Evolutionary conservation across 2,113 vertebrate species (phyloP).

Genomic region (Oryzias woworae): DNA sequence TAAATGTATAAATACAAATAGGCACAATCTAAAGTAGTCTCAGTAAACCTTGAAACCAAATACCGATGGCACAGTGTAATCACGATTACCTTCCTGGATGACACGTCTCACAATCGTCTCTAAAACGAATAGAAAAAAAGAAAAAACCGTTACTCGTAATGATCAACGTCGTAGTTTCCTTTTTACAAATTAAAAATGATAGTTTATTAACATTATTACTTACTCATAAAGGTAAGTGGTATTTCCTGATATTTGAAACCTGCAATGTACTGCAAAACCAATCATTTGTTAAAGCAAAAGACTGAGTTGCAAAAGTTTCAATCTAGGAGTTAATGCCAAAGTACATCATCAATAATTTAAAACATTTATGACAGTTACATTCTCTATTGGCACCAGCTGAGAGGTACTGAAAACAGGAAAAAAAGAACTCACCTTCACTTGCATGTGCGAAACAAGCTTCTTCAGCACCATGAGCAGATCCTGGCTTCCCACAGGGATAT

Average conservation of each 20-base stretch:
- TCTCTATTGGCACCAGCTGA: not conserved
- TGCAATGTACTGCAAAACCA: conserved; percentile 80
- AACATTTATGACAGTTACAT: not conserved
- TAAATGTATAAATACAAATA: too few relatives aligned
- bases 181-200: not conserved
- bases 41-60: too few relatives aligned
- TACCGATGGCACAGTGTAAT: conserved; percentile 15
- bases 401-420: not conserved
- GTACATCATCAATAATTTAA: not conserved
- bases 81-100: conserved; percentile 45
- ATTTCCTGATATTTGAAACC: conserved; percentile 92
- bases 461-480: conserved; percentile 83
- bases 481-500: conserved; percentile 88
- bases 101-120: conserved; percentile 59
- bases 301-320: not conserved
- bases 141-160: not conserved
- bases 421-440: conserved; percentile 84
- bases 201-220: conserved; percentile 62
- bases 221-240: conserved; percentile 90
- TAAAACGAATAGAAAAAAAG: conserved; percentile 46
- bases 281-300: not conserved
- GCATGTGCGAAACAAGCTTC: conserved; percentile 87
- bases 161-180: too few relatives aligned
- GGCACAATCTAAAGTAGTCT: too few relatives aligned
- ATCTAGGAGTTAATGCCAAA: not conserved